Percentiles rank a stretch among this genome's conserved stretches.
Conservation (phyloP, 2,797 vertebrate species). For the Syngnathus rostellatus region DNA sequence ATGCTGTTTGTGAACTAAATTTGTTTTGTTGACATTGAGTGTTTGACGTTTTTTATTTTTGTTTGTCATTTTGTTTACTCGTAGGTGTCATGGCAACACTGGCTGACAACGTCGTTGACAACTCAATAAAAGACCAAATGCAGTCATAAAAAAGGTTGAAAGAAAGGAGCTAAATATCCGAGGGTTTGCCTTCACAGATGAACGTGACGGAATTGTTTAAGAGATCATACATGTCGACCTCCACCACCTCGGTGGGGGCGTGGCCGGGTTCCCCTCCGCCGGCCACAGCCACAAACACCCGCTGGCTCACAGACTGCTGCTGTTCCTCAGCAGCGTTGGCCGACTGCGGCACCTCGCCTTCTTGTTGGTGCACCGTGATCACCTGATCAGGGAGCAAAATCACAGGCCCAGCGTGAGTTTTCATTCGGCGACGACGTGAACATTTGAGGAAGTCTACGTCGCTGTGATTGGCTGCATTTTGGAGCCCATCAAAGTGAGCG, state of each 20-base stretch:
- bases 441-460: no score
- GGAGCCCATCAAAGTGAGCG: not conserved
- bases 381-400: not conserved
- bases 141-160: not conserved
- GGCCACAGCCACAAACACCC: slow-evolving; percentile 72
- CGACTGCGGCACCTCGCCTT: not conserved
- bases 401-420: not conserved
- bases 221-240: slow-evolving; percentile 77
- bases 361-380: not conserved
- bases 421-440: no score
- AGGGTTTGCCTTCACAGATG: slow-evolving; percentile 60
- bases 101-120: no score
- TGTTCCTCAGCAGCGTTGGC: not conserved
- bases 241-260: slow-evolving; percentile 66
- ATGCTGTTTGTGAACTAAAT: not conserved
- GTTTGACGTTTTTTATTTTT: no score
- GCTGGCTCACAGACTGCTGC: slow-evolving; percentile 62
- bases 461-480: no score
- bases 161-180: not conserved
- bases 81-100: no score
- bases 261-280: slow-evolving; percentile 48
- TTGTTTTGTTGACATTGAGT: not conserved
- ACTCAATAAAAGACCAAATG: no score
- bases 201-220: slow-evolving; percentile 75
- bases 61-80: no score